These are phyloP conservation scores for Circaetus cinerascens DNA, from an alignment of 2,113 vertebrate species.

Conservation along the genomic window DNA sequence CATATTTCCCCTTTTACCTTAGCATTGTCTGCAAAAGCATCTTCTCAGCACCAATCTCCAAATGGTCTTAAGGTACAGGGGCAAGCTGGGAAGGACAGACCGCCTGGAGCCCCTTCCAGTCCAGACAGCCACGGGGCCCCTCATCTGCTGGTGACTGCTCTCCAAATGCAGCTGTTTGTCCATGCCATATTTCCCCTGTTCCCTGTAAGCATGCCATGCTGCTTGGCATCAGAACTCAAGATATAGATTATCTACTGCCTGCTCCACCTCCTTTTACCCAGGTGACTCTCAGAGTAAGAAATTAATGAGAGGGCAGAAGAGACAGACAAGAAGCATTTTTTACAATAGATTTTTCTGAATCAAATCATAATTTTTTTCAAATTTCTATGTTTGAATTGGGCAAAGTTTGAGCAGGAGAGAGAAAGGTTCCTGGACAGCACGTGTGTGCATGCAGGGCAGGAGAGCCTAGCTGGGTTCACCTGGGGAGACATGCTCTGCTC, in stretches of 20 bases:
- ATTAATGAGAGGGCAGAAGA: neutral
- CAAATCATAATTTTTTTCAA: neutral
- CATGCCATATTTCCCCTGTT: neutral
- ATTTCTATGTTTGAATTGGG: neutral
- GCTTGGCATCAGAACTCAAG: neutral
- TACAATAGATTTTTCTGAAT: neutral
- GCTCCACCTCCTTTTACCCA: neutral
- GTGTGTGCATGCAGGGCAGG: neutral
- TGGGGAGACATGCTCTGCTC: neutral
- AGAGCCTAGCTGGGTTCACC: neutral
- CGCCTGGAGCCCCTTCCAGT: neutral
- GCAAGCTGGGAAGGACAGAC: neutral
- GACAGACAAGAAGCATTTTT: neutral
- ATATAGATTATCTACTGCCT: neutral
- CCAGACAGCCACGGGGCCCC: rapidly evolving
- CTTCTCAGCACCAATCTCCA: neutral
- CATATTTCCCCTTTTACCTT: neutral
- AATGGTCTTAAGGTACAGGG: neutral
- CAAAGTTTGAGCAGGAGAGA: neutral
- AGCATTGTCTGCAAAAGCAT: neutral
- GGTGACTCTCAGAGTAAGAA: neutral
- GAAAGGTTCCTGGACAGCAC: neutral
- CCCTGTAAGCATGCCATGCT: too few relatives aligned
- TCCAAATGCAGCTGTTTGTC: neutral
- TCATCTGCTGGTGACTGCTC: neutral